Percentiles rank a stretch among this genome's conserved stretches.
Conservation (phyloP, 2,113 vertebrate genomes). For the Eclectus roratus region DNA sequence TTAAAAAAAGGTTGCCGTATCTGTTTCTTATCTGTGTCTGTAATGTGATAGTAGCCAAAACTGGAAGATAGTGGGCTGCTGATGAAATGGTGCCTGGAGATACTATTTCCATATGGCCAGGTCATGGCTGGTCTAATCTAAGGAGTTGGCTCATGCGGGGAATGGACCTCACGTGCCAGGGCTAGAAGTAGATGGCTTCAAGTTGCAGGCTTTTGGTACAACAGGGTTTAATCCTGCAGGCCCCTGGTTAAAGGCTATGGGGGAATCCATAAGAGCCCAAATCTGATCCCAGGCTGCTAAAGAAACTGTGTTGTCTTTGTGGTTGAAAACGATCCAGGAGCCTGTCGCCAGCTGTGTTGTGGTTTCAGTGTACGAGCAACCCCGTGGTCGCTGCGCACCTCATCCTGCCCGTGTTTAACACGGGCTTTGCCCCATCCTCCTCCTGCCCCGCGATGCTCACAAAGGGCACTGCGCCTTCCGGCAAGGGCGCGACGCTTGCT, state of each 20-base stretch:
- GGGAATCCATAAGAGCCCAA: not conserved
- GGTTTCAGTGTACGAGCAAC: accelerated
- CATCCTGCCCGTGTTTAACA: accelerated
- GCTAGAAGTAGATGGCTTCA: not conserved
- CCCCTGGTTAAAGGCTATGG: not conserved
- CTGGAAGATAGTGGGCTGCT: accelerated
- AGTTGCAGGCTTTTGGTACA: not conserved
- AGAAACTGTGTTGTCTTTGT: no score
- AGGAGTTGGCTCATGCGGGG: not conserved
- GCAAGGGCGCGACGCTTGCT: accelerated
- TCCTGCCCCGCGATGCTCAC: not conserved
- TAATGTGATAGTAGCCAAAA: not conserved
- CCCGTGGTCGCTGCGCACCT: accelerated
- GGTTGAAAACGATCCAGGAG: accelerated
- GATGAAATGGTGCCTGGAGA: not conserved
- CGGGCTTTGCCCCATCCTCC: accelerated
- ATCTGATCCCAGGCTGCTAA: not conserved
- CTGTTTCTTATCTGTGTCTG: not conserved
- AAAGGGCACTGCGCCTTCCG: accelerated
- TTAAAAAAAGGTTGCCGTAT: not conserved
- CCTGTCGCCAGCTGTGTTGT: not conserved
- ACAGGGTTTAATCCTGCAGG: not conserved
- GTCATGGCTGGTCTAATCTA: not conserved
- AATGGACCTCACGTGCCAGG: accelerated
- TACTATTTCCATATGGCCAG: accelerated